These are phyloP conservation scores for Criorhina ranunculi DNA, from an alignment of 2,888 invertebrate genomes.

Conservation along the genomic window DNA sequence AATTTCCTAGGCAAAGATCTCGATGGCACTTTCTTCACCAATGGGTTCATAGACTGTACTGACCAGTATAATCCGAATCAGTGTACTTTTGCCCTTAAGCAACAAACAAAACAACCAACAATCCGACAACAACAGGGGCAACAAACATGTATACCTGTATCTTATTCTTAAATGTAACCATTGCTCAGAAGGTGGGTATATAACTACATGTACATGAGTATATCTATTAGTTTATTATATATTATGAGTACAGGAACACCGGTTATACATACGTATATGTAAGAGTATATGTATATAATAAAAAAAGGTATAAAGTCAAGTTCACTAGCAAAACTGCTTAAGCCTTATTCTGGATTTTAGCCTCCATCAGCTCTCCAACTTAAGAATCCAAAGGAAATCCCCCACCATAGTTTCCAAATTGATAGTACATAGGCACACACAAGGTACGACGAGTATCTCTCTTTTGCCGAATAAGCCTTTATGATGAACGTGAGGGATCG, in stretches of 20 bases:
- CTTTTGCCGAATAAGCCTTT: conserved; percentile 55
- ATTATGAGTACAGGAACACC: conserved; percentile 31
- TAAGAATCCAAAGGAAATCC: conserved; percentile 56
- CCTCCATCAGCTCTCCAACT: conserved; percentile 1
- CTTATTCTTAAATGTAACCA: conserved; percentile 25
- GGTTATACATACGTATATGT: conserved; percentile 38
- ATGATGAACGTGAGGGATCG: conserved; percentile 70
- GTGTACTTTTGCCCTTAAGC: conserved; percentile 73
- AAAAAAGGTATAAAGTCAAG: conserved; percentile 56
- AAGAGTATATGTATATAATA: too few relatives aligned
- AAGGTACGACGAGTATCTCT: background rate
- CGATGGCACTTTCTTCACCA: conserved; percentile 70
- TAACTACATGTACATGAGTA: conserved; percentile 13
- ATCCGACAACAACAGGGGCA: conserved; percentile 19
- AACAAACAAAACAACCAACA: conserved; percentile 68
- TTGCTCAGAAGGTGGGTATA: conserved; percentile 7
- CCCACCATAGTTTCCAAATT: conserved; percentile 63
- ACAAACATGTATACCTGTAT: conserved; percentile 53
- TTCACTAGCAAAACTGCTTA: conserved; percentile 68
- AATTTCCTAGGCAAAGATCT: conserved; percentile 51
- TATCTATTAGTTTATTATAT: background rate
- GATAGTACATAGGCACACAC: conserved; percentile 29
- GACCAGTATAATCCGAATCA: conserved; percentile 69
- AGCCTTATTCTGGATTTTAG: conserved; percentile 64
- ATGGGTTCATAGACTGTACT: conserved; percentile 73